Conservation (phyloP, 37 sponge, comb jelly and placozoan genomes). For the Crambe crambe region DNA sequence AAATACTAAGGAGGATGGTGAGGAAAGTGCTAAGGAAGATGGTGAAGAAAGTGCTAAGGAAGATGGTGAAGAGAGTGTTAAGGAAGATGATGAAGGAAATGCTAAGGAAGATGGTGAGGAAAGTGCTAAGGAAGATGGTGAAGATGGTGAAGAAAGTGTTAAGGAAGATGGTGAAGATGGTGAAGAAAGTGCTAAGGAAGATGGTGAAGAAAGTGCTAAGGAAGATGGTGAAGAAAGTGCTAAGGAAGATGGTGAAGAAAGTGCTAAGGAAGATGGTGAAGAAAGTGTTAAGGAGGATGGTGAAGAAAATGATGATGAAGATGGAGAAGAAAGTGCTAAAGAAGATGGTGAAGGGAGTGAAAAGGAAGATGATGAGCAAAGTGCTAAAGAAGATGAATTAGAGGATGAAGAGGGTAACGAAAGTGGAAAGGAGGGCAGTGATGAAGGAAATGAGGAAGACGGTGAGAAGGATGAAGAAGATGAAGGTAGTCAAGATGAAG, state of each 20-base stretch:
- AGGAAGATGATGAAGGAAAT: neutral
- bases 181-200: neutral
- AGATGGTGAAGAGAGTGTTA: neutral
- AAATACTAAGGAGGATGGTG: neutral
- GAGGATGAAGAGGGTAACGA: neutral
- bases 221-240: neutral
- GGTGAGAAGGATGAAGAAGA: neutral
- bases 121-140: neutral
- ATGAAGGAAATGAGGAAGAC: neutral
- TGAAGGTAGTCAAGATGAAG: neutral
- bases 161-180: slow-evolving; percentile 8
- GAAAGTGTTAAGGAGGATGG: neutral
- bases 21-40: neutral
- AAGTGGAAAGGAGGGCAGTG: neutral
- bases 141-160: neutral
- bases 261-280: neutral
- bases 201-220: neutral
- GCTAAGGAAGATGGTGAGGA: neutral
- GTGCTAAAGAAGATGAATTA: neutral
- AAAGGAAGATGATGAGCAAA: neutral
- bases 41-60: neutral
- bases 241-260: neutral
- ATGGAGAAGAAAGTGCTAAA: neutral
- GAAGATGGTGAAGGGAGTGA: neutral
- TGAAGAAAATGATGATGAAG: neutral